A percentile compares a stretch with the other conserved stretches of the same genome.
Evolutionary conservation across 2,113 vertebrate species (phyloP).

Genomic region (Sinocyclocheilus anophthalmus): DNA sequence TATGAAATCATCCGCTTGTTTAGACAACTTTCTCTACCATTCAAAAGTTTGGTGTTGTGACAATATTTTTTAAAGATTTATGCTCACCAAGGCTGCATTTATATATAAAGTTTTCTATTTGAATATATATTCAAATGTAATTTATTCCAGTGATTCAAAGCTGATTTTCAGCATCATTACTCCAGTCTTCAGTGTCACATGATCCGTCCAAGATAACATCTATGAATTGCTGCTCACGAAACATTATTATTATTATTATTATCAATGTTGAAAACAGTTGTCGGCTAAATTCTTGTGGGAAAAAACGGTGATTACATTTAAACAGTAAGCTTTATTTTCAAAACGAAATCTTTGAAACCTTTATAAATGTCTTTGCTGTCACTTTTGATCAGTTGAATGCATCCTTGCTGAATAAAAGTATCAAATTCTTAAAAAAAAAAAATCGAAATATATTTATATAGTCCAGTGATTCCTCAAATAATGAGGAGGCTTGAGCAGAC

Average conservation of each 20-base stretch:
- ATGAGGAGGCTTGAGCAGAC: neutral
- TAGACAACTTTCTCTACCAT: neutral
- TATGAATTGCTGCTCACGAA: neutral
- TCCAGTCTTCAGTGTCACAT: neutral
- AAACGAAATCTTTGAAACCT: no score
- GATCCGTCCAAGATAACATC: neutral
- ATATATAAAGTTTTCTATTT: no score
- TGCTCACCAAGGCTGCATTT: no score
- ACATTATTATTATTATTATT: neutral
- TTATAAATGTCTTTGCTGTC: no score
- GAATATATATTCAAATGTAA: neutral
- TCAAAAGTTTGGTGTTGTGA: neutral
- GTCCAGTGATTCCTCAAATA: neutral
- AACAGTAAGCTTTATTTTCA: no score
- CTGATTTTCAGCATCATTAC: neutral
- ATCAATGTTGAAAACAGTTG: no score
- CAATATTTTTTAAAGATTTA: neutral
- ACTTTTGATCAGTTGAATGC: no score
- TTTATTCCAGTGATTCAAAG: neutral
- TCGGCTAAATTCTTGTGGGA: no score
- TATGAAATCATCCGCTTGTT: neutral
- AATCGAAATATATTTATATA: neutral
- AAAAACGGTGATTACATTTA: no score
- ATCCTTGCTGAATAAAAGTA: neutral
- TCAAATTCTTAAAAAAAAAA: neutral